Evolutionary conservation across 2,113 vertebrate species (phyloP).

Genomic region (Numenius arquata): DNA sequence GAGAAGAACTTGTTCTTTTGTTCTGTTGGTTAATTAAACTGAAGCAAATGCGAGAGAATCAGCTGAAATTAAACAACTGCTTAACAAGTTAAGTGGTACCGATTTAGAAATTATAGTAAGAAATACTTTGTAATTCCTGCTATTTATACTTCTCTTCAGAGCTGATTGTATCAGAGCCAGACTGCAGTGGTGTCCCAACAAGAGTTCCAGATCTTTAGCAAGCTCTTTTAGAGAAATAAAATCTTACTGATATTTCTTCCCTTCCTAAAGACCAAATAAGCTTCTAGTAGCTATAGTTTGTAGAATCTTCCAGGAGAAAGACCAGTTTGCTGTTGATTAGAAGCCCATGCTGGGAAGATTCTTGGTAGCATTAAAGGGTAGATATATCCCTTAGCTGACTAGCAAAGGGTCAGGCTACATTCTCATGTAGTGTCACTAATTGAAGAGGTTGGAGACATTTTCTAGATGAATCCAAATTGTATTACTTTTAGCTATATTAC

Average conservation of each 20-base stretch:
- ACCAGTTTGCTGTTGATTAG: background rate
- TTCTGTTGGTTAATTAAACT: conserved; percentile 58
- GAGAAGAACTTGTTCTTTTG: conserved; percentile 66
- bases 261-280: background rate
- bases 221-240: background rate
- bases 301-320: background rate
- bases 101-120: conserved; percentile 20
- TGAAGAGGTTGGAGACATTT: conserved; percentile 19
- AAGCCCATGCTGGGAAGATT: background rate
- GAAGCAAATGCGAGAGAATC: conserved; percentile 1
- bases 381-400: background rate
- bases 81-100: conserved; percentile 21
- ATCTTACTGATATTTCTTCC: background rate
- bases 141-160: conserved; percentile 18
- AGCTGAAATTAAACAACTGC: conserved; percentile 44
- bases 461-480: background rate
- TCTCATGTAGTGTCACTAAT: background rate
- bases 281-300: background rate
- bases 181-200: conserved; percentile 68
- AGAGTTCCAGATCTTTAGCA: conserved; percentile 34
- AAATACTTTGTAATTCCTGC: conserved; percentile 43
- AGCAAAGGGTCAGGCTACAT: background rate
- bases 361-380: background rate
- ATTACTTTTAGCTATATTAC: background rate
- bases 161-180: conserved; percentile 54